Percentiles rank a stretch among this genome's conserved stretches.
Evolutionary conservation across 1,140 invertebrate genomes (phyloP).

Genomic region (Frieseomelitta varia): DNA sequence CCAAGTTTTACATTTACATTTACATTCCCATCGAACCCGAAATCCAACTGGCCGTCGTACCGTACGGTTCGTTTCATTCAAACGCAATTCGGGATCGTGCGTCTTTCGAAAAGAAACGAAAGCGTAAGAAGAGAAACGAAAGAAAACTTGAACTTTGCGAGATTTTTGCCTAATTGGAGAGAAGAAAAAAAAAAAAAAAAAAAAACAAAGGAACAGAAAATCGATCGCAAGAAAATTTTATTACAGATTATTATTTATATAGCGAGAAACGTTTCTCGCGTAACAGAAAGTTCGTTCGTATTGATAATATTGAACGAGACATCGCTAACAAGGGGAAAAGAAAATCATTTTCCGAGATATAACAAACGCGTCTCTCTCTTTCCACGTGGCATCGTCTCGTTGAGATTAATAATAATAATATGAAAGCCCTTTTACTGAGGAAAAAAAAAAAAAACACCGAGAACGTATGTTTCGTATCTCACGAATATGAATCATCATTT

Average conservation of each 20-base stretch:
- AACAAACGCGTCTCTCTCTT: background rate
- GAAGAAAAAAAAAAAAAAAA: no score
- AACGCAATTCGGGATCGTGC: no score
- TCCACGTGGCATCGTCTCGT: background rate
- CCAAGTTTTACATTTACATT: no score
- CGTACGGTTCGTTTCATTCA: no score
- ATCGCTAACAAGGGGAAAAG: background rate
- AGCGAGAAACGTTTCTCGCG: background rate
- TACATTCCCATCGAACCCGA: no score
- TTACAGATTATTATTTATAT: background rate
- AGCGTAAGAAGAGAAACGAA: background rate
- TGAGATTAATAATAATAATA: background rate
- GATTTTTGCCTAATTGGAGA: background rate
- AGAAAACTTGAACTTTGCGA: background rate
- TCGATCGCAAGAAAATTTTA: background rate
- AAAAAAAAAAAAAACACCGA: background rate
- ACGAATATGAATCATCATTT: background rate
- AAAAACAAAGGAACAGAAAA: background rate
- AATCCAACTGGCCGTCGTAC: no score
- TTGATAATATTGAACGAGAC: background rate
- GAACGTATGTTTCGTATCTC: background rate
- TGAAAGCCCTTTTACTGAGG: conserved; percentile 11
- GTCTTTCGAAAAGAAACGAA: background rate
- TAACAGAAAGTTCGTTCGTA: conserved; percentile 7
- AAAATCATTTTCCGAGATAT: background rate